These are phyloP conservation scores for Chiloscyllium punctatum DNA, from an alignment of 2,797 vertebrate species.

Conservation along the genomic window DNA sequence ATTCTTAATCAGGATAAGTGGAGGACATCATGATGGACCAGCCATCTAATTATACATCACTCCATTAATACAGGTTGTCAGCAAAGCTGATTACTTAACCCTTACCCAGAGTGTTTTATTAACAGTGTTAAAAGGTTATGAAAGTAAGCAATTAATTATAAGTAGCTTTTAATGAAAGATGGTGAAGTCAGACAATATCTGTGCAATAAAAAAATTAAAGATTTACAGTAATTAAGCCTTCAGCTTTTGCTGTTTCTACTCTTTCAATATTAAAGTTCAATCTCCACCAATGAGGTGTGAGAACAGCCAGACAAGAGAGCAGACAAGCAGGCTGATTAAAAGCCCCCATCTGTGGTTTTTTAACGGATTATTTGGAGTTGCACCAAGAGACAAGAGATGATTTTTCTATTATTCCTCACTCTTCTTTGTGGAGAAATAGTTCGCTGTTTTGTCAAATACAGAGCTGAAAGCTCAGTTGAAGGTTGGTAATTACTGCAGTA, in stretches of 20 bases:
- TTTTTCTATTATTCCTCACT: background rate
- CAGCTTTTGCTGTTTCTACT: background rate
- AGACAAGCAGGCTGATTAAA: background rate
- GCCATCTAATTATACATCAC: slow-evolving; percentile 29
- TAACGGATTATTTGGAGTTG: background rate
- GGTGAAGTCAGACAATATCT: background rate
- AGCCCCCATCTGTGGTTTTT: no score
- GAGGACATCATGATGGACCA: background rate
- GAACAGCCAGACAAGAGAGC: background rate
- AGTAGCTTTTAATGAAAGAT: background rate
- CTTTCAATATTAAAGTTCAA: background rate
- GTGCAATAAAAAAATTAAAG: background rate
- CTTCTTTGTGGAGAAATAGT: background rate
- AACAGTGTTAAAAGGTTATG: background rate
- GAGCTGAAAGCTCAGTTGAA: background rate
- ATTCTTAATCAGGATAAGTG: slow-evolving; percentile 29
- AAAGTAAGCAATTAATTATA: slow-evolving; percentile 15
- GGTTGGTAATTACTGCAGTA: background rate
- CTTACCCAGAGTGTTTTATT: background rate
- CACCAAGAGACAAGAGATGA: background rate
- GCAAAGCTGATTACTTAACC: slow-evolving; percentile 30
- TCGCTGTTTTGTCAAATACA: background rate
- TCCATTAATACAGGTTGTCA: slow-evolving; percentile 17
- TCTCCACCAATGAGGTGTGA: background rate
- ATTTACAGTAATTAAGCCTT: background rate